Base-by-base conservation (phyloP, 2,888 invertebrate genomes). In the Lasioglossum pauxillum region DNA sequence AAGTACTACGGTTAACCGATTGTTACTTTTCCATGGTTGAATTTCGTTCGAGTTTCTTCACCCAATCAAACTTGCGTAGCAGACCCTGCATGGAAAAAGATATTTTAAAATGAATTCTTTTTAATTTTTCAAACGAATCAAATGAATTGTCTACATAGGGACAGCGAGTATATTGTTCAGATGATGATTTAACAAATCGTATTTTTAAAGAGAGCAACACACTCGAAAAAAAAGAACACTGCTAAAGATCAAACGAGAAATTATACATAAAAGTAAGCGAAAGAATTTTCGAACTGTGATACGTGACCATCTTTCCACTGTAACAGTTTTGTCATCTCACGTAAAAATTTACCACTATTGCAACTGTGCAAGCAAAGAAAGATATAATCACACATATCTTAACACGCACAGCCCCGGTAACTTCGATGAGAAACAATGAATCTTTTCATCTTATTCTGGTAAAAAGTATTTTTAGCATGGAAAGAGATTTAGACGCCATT, bases 221-320 rank as follows among this genome's bases (percentile, higher is more conserved):
- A 53, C 49, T 57, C 60, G 41, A 12, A 73, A 71, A 78, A 14
- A 64, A 57, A n/a, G 57, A 57, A 57, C 57, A 57, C 27, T 72
- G 31, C 38, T 31, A 44, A 57, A 71, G 27, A 44, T 77, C 49
- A 67, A 57, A 78, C 14, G 46, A 69, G 16, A 72, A 69, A 57
- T 76, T 83, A 67, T n/a, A 79, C 19, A 71, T 83, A 73, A 57
- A 57, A 67, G 79, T 84, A 75, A 53, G 75, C 77, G 57, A 72
- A 74, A 12, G n/a, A 80, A 80, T 75, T 73, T 87, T 77, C 75
- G 67, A 86, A 82, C 89, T 89, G 89, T 89, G 89, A 89, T 89
- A 89, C 14, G 38, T 76, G 78, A 78, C 73, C 84, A 83, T 87
- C 83, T 89, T 81, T 75, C 73, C 74, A 49, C 35, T 57, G 73